phyloP scores from a whole-genome alignment of 23 tunicate species.

The Trididemnum clinides region DNA sequence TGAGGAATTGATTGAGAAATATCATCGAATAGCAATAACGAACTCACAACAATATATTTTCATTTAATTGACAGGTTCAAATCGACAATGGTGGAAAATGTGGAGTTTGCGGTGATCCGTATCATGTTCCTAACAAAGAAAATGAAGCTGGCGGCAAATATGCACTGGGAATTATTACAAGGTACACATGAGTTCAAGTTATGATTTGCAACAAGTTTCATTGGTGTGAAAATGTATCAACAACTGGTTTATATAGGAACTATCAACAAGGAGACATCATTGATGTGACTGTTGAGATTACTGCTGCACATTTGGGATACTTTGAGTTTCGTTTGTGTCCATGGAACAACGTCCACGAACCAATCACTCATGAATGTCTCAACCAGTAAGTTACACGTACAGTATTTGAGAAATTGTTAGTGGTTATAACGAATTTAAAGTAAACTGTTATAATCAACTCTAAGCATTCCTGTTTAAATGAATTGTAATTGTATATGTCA shows the following conservation, averaged over 20 bases:
- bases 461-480: background rate
- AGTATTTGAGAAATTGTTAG: too few species aligned
- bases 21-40: too few species aligned
- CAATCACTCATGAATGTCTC: conserved; percentile 53
- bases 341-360: conserved; percentile 41
- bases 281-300: conserved; percentile 45
- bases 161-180: conserved; percentile 71
- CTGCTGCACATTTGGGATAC: conserved; percentile 57
- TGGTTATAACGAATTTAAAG: too few species aligned
- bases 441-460: too few species aligned
- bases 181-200: conserved; percentile 18
- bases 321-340: conserved; percentile 67
- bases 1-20: too few species aligned
- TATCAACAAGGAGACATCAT: conserved; percentile 37
- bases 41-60: too few species aligned
- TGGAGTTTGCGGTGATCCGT: conserved; percentile 84
- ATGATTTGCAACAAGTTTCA: too few species aligned
- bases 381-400: conserved; percentile 28
- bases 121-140: conserved; percentile 51
- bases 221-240: too few species aligned
- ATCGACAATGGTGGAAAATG: conserved; percentile 61
- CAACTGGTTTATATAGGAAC: too few species aligned
- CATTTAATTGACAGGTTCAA: conserved; percentile 37
- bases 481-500: background rate
- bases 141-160: conserved; percentile 88